Percentiles rank a stretch among this genome's conserved stretches.
Evolutionary conservation across 2,797 vertebrate genomes (phyloP).

Genomic region (Eremophila alpestris): DNA sequence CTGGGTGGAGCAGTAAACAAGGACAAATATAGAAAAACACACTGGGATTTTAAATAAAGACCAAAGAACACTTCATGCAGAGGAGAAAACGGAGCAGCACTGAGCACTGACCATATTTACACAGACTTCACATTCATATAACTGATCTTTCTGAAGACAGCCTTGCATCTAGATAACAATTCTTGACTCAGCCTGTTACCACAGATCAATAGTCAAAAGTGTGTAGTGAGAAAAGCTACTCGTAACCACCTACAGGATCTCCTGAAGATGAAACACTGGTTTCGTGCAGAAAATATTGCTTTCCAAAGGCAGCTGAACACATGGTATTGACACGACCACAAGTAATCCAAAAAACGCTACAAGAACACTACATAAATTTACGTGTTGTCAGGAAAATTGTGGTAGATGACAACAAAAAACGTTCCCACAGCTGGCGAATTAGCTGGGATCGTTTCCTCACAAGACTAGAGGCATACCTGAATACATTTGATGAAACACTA

Average conservation of each 20-base stretch:
- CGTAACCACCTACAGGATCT: rapidly evolving
- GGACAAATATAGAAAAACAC: not conserved
- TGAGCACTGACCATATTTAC: not conserved
- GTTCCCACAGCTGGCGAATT: not conserved
- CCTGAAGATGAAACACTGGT: rapidly evolving
- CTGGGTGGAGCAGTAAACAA: constrained; percentile 36
- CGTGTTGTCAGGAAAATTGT: rapidly evolving
- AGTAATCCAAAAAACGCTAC: not conserved
- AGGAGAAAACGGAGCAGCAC: not conserved
- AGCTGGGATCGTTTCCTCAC: not conserved
- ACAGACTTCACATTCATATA: rapidly evolving
- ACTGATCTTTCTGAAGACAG: not conserved
- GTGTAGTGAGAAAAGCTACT: not conserved
- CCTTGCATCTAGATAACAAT: not conserved
- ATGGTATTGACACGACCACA: rapidly evolving
- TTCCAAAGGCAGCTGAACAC: not conserved
- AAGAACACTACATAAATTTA: rapidly evolving
- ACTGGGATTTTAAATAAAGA: not conserved
- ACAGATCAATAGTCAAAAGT: rapidly evolving
- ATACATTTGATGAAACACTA: rapidly evolving
- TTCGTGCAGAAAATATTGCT: not conserved
- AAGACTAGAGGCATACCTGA: not conserved
- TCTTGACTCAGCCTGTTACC: rapidly evolving
- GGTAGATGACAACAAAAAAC: not conserved
- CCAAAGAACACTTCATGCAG: not conserved